These are phyloP conservation scores for Chelmon rostratus DNA, from an alignment of 2,797 vertebrate species.

Conservation along the genomic window DNA sequence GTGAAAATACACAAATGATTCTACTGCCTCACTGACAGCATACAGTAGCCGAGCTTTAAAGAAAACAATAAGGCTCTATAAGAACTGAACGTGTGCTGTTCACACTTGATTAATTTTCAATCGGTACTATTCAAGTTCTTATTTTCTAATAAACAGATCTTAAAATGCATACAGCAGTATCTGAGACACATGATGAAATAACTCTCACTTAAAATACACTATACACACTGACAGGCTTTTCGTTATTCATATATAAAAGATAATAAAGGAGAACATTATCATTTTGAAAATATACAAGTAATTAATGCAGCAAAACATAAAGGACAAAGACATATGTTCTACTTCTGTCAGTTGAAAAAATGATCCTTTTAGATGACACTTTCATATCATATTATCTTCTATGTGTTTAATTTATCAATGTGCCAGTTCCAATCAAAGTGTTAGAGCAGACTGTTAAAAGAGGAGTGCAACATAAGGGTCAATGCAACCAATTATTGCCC, in stretches of 20 bases:
- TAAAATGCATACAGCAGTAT: conserved; percentile 12
- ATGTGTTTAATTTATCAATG: conserved; percentile 3
- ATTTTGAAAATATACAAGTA: conserved; percentile 32
- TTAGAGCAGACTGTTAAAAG: conserved; percentile 30
- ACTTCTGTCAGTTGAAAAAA: conserved; percentile 17
- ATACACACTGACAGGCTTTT: conserved; percentile 12
- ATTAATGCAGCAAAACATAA: conserved; percentile 53
- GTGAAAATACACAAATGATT: too few species aligned
- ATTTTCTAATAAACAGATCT: background rate
- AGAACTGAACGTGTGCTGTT: background rate
- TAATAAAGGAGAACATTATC: conserved; percentile 2
- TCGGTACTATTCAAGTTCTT: background rate
- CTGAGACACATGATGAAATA: conserved; percentile 16
- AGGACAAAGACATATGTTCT: conserved; percentile 41
- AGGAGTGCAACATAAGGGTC: conserved; percentile 33
- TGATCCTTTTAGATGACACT: background rate
- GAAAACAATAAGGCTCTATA: background rate
- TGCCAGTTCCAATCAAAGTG: conserved; percentile 33
- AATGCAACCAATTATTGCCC: conserved; percentile 72
- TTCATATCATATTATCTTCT: background rate
- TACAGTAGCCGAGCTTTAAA: background rate
- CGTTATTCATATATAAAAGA: conserved; percentile 20
- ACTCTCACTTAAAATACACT: background rate
- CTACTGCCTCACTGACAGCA: background rate
- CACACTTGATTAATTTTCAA: background rate